These are phyloP conservation scores for Callinectes sapidus DNA, from an alignment of 2,888 invertebrate genomes.

Conservation along the genomic window DNA sequence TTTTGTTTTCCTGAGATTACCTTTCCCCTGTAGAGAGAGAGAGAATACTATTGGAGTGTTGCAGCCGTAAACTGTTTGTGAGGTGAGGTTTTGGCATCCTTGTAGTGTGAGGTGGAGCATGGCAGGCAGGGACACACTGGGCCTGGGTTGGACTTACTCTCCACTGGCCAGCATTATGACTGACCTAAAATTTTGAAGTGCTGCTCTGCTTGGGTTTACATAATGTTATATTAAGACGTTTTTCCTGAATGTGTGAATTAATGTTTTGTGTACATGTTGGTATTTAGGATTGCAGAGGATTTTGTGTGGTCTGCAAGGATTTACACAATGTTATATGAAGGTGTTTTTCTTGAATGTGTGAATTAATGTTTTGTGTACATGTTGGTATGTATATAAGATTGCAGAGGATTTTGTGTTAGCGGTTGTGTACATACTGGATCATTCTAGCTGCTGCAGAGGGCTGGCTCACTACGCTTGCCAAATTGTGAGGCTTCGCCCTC, in stretches of 20 bases:
- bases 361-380: neutral
- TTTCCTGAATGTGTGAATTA: neutral
- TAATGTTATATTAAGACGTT: neutral
- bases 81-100: neutral
- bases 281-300: neutral
- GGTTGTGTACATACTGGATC: neutral
- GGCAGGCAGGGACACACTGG: neutral
- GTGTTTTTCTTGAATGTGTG: neutral
- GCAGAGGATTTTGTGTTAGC: neutral
- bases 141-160: neutral
- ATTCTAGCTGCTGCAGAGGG: no score
- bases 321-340: neutral
- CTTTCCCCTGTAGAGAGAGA: neutral
- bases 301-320: neutral
- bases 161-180: neutral
- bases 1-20: neutral
- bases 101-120: slow-evolving; percentile 1
- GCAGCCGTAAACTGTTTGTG: neutral
- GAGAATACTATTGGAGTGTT: neutral
- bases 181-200: neutral
- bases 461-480: no score
- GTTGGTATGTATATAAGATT: neutral
- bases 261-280: neutral
- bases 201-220: neutral
- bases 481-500: no score